A percentile compares a stretch with the other conserved stretches of the same genome.
Evolutionary conservation across 2,797 vertebrate genomes (phyloP).

Genomic region (Pteropus rufus): DNA sequence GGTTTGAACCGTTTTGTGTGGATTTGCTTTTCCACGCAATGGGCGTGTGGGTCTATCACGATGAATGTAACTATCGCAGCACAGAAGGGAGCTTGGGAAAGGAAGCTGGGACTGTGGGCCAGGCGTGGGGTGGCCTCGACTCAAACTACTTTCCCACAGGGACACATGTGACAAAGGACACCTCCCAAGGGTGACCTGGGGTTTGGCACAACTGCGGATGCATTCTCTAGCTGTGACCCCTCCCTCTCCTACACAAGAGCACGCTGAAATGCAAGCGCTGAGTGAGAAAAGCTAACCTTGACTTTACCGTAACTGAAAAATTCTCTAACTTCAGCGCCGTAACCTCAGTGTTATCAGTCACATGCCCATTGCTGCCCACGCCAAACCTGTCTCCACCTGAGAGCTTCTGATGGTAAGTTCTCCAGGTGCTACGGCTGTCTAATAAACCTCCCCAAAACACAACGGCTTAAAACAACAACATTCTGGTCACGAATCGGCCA

Average conservation of each 20-base stretch:
- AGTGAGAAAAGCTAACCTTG: neutral
- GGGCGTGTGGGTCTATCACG: neutral
- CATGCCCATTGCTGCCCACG: neutral
- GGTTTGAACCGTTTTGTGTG: neutral
- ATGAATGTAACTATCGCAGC: neutral
- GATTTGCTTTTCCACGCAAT: neutral
- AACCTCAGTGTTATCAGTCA: neutral
- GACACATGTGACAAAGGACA: neutral
- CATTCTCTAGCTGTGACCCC: too few species aligned
- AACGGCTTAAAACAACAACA: neutral
- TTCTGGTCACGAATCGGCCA: neutral
- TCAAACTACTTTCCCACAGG: neutral
- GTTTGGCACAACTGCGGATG: rapidly evolving
- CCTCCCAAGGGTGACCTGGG: neutral
- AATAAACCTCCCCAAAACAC: neutral
- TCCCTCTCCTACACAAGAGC: neutral
- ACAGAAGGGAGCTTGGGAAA: neutral
- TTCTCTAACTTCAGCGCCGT: neutral
- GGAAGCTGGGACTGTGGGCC: neutral
- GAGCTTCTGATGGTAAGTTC: neutral
- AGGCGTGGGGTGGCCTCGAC: rapidly evolving
- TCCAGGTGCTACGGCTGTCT: neutral
- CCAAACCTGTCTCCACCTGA: neutral
- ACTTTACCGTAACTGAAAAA: neutral
- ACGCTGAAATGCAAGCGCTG: rapidly evolving